These are phyloP conservation scores for Microcebus lehilahytsara DNA, from an alignment of 2,113 vertebrate genomes.

Conservation along the genomic window DNA sequence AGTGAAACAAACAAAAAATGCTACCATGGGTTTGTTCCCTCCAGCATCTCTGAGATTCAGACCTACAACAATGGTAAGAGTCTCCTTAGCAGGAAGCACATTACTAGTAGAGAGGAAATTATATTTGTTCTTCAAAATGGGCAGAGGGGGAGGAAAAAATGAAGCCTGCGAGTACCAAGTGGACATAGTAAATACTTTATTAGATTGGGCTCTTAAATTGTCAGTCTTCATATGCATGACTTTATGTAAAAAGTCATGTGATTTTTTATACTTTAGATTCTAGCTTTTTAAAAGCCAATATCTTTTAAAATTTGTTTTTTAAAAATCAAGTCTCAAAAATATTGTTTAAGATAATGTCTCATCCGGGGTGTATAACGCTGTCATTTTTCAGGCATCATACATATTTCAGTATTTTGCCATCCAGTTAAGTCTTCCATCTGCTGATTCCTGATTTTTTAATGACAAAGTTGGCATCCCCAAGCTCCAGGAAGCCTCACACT, in stretches of 20 bases:
- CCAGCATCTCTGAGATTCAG: background rate
- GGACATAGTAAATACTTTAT: background rate
- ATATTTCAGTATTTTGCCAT: slow-evolving; percentile 46
- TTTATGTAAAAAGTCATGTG: background rate
- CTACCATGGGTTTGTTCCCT: background rate
- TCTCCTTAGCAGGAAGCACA: background rate
- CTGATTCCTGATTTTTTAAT: slow-evolving; percentile 61
- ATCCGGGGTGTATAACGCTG: background rate
- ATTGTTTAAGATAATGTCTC: background rate
- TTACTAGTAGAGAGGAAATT: background rate
- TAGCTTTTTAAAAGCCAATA: background rate
- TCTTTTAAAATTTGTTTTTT: background rate
- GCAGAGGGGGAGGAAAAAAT: background rate
- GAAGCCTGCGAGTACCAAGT: background rate
- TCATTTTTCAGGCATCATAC: background rate
- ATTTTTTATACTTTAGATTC: background rate
- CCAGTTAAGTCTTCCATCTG: background rate
- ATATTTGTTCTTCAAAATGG: background rate
- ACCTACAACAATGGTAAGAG: background rate
- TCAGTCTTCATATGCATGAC: background rate
- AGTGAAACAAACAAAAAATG: background rate
- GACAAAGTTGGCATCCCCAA: background rate
- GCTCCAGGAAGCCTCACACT: background rate
- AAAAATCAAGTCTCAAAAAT: background rate
- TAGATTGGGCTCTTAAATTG: background rate